A percentile compares a stretch with the other conserved stretches of the same genome.
Evolutionary conservation across 2,888 invertebrate genomes (phyloP).

Genomic region (Oegoconia quadripuncta): DNA sequence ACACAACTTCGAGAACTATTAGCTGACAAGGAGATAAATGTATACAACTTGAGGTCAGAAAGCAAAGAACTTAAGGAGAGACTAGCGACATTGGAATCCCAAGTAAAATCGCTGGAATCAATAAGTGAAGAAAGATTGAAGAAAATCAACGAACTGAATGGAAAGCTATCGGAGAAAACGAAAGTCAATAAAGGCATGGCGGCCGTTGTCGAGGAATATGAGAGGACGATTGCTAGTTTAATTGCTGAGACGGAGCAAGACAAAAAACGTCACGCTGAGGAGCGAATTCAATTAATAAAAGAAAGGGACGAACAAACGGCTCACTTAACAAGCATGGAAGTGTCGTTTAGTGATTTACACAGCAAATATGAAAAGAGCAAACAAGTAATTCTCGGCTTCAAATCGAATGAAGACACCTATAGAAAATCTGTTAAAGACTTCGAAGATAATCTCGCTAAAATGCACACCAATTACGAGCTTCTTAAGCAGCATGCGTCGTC

Average conservation of each 20-base stretch:
- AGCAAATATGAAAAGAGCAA: constrained; percentile 84
- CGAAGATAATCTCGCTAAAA: constrained; percentile 83
- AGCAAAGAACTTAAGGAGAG: constrained; percentile 70
- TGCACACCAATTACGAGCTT: constrained; percentile 91
- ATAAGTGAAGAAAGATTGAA: constrained; percentile 52
- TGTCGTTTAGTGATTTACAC: constrained; percentile 81
- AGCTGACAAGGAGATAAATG: constrained; percentile 74
- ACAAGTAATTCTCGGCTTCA: constrained; percentile 74
- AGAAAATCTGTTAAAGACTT: constrained; percentile 83
- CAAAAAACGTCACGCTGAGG: constrained; percentile 77
- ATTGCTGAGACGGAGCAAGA: constrained; percentile 85
- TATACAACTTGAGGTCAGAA: constrained; percentile 71
- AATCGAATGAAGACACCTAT: constrained; percentile 83
- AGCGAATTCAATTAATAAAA: constrained; percentile 70
- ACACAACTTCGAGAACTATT: constrained; percentile 72
- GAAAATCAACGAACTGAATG: constrained; percentile 60
- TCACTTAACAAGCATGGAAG: constrained; percentile 81
- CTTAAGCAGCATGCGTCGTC: constrained; percentile 93
- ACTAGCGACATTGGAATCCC: constrained; percentile 54
- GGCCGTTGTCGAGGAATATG: constrained; percentile 86
- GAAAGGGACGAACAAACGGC: constrained; percentile 81
- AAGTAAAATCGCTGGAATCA: constrained; percentile 52
- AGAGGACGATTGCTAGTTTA: constrained; percentile 87
- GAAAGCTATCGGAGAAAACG: constrained; percentile 57
- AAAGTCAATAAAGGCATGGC: constrained; percentile 79